phyloP scores from a whole-genome alignment of 1,140 invertebrate genomes.

The Pseudomyrmex concolor region DNA sequence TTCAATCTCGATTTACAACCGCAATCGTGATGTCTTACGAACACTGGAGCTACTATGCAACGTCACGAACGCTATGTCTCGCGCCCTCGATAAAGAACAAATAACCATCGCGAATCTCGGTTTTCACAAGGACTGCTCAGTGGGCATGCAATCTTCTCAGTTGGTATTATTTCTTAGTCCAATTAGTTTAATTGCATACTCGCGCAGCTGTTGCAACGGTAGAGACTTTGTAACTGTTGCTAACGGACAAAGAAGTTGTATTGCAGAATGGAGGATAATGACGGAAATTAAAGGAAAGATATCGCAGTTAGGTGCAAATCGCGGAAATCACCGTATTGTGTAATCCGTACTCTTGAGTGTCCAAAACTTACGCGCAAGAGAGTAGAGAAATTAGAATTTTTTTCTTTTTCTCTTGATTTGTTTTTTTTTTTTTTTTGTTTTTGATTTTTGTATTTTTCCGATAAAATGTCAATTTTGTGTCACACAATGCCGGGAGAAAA shows the following conservation, averaged over 20 bases:
- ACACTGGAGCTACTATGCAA: constrained; percentile 13
- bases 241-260: constrained; percentile 57
- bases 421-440: too few relatives aligned
- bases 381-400: background rate
- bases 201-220: constrained; percentile 57
- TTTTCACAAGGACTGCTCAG: constrained; percentile 52
- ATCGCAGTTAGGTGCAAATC: constrained; percentile 59
- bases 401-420: too few relatives aligned
- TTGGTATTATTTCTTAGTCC: constrained; percentile 63
- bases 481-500: background rate
- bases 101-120: constrained; percentile 52
- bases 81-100: constrained; percentile 53
- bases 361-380: background rate
- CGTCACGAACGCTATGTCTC: constrained; percentile 20
- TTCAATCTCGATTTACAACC: constrained; percentile 7
- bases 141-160: constrained; percentile 55
- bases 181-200: constrained; percentile 63
- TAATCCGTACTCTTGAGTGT: constrained; percentile 34
- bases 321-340: constrained; percentile 40
- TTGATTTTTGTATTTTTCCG: too few relatives aligned
- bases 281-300: constrained; percentile 56
- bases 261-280: constrained; percentile 58
- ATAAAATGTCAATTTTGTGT: background rate
- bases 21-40: constrained; percentile 3
- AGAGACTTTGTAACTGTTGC: constrained; percentile 61